phyloP scores from a whole-genome alignment of 1,140 invertebrate species.

The Zaprionus lachaisei region DNA sequence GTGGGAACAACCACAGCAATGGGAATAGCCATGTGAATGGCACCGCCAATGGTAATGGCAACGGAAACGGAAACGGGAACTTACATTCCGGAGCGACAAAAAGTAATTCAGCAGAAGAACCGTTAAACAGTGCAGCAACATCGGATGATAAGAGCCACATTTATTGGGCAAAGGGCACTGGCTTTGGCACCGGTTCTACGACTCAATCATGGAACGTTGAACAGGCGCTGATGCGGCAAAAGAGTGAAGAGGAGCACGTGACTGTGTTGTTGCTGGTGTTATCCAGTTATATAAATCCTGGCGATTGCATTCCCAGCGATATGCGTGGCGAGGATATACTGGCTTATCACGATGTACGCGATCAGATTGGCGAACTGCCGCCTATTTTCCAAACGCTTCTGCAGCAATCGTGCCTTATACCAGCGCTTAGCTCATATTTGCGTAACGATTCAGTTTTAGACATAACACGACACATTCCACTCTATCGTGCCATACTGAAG shows the following conservation, averaged over 20 bases:
- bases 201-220: constrained; percentile 98
- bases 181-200: constrained; percentile 97
- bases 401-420: constrained; percentile 92
- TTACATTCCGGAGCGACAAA: constrained; percentile 24
- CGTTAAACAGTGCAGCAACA: constrained; percentile 58
- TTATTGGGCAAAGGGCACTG: constrained; percentile 98
- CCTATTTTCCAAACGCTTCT: constrained; percentile 90
- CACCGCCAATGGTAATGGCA: constrained; percentile 24
- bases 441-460: constrained; percentile 98
- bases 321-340: constrained; percentile 82
- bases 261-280: constrained; percentile 93
- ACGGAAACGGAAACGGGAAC: constrained; percentile 6
- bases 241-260: constrained; percentile 96
- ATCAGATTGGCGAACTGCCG: constrained; percentile 87
- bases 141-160: constrained; percentile 92
- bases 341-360: constrained; percentile 72
- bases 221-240: constrained; percentile 94
- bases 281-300: constrained; percentile 94
- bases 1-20: constrained; percentile 24
- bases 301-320: constrained; percentile 87
- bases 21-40: constrained; percentile 13
- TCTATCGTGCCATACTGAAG: constrained; percentile 94
- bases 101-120: constrained; percentile 49
- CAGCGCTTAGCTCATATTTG: constrained; percentile 95
- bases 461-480: constrained; percentile 96